These are phyloP conservation scores for Nipponia nippon DNA, from an alignment of 2,113 vertebrate species.

Conservation along the genomic window DNA sequence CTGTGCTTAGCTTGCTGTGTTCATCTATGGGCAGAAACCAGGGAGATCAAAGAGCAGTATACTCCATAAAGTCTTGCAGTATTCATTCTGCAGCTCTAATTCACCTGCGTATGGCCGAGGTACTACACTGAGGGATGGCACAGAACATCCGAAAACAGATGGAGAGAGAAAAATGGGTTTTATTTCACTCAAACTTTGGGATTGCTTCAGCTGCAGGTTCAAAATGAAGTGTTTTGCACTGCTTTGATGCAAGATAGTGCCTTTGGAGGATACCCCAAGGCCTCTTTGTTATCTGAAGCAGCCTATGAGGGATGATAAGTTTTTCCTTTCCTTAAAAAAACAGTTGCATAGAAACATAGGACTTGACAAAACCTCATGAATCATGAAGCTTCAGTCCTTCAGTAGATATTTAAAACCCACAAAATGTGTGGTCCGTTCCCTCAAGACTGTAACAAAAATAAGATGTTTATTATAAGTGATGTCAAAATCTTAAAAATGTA, in stretches of 20 bases:
- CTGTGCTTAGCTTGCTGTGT: not conserved
- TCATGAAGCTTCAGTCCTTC: not conserved
- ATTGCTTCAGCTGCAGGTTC: not conserved
- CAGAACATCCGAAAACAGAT: not conserved
- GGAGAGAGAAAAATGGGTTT: not conserved
- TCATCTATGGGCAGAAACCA: not conserved
- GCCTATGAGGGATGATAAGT: not conserved
- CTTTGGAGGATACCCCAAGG: not conserved
- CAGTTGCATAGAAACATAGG: not conserved
- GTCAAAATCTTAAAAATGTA: not conserved
- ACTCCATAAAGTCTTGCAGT: conserved; percentile 26
- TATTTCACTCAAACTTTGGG: not conserved
- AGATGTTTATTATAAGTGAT: not conserved
- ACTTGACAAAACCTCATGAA: not conserved
- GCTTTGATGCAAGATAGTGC: not conserved
- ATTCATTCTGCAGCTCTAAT: conserved; percentile 14
- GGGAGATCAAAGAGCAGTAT: conserved; percentile 13
- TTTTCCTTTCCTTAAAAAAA: not conserved
- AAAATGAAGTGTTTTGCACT: not conserved
- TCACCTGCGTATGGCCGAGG: not conserved
- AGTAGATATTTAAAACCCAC: not conserved
- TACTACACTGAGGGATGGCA: not conserved
- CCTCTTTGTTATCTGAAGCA: not conserved
- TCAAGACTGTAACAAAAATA: not conserved
- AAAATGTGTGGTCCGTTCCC: not conserved